Evolutionary conservation across 2,888 invertebrate species (phyloP).

Genomic region (Drosophila nigricruria): DNA sequence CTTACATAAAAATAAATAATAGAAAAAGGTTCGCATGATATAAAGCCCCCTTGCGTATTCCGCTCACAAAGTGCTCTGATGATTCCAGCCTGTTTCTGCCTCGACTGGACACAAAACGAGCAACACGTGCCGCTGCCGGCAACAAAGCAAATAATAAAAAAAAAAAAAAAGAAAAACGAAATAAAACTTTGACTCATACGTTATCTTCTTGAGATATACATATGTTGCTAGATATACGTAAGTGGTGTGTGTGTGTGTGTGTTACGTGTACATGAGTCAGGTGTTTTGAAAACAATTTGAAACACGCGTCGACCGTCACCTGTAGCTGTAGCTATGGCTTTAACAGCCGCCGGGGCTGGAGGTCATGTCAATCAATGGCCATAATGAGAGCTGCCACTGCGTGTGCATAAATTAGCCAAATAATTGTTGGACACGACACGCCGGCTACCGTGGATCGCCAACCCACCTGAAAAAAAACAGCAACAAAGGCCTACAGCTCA

Average conservation of each 20-base stretch:
- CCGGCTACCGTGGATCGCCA: constrained; percentile 31
- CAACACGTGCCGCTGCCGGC: constrained; percentile 51
- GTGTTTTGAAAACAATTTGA: constrained; percentile 46
- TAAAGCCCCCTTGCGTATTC: constrained; percentile 21
- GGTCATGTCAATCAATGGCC: constrained; percentile 72
- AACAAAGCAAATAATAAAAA: not conserved
- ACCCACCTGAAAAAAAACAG: constrained; percentile 4
- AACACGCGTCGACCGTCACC: constrained; percentile 60
- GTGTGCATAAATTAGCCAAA: constrained; percentile 73
- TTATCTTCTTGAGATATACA: constrained; percentile 11
- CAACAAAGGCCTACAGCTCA: constrained; percentile 35
- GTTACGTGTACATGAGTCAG: constrained; percentile 26
- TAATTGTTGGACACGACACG: constrained; percentile 64
- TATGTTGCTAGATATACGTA: constrained; percentile 4
- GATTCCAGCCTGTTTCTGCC: constrained; percentile 20
- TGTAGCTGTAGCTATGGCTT: constrained; percentile 27
- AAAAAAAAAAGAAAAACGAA: constrained; percentile 1
- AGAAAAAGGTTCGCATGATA: constrained; percentile 13
- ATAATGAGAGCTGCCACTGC: constrained; percentile 67
- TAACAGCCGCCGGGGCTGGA: constrained; percentile 30
- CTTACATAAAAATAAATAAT: constrained; percentile 13
- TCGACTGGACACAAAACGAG: constrained; percentile 39
- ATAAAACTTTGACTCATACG: constrained; percentile 34
- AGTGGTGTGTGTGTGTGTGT: constrained; percentile 5
- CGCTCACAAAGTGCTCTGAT: constrained; percentile 15